phyloP scores from a whole-genome alignment of 2,113 vertebrate genomes.

The Alethe castanea region DNA sequence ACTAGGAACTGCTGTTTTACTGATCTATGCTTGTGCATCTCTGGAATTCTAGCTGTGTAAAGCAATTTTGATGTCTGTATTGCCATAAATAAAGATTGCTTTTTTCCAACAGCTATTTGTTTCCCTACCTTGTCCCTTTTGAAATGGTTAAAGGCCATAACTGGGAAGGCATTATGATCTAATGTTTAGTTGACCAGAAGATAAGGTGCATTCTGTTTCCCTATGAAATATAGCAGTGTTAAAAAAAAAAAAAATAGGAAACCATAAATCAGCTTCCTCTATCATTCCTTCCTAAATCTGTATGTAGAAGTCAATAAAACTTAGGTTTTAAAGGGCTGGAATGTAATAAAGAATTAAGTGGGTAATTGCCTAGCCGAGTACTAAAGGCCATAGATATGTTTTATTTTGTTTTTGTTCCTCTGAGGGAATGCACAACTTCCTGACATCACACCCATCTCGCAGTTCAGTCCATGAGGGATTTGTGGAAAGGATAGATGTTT shows the following conservation, averaged over 20 bases:
- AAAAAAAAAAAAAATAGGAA: neutral
- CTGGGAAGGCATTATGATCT: neutral
- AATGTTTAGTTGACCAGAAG: neutral
- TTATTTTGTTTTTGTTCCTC: accelerated
- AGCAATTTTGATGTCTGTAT: constrained; percentile 21
- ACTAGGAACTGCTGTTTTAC: constrained; percentile 41
- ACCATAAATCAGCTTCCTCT: neutral
- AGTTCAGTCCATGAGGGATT: neutral
- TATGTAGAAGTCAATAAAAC: neutral
- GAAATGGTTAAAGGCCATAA: neutral
- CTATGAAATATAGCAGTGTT: neutral
- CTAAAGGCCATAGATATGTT: neutral
- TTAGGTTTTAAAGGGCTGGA: neutral
- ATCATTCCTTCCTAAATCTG: neutral
- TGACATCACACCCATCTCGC: neutral
- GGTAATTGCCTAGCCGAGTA: neutral
- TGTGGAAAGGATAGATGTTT: neutral
- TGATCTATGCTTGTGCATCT: constrained; percentile 10
- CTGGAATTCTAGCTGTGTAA: constrained; percentile 31
- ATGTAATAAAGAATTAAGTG: neutral
- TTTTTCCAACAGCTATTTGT: neutral
- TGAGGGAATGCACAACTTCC: accelerated
- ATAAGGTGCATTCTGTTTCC: neutral
- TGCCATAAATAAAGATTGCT: constrained; percentile 35
- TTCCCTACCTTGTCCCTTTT: neutral